phyloP scores from a whole-genome alignment of 2,113 vertebrate species.

The Oncorhynchus nerka region DNA sequence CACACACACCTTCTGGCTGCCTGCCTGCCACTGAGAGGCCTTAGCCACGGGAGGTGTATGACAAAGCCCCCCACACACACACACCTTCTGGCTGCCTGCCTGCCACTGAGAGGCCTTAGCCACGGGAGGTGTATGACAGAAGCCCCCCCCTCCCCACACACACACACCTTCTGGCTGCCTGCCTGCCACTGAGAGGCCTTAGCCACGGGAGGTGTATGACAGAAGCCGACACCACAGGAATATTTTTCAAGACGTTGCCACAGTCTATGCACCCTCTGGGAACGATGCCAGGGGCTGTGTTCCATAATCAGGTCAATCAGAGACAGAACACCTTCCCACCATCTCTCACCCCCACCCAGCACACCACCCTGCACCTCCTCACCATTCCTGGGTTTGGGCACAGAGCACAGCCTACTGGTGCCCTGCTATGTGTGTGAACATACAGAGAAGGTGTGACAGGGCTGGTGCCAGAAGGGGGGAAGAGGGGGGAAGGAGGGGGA shows the following conservation, averaged over 20 bases:
- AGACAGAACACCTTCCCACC: slow-evolving; percentile 21
- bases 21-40: too few species aligned
- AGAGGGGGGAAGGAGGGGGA: background rate
- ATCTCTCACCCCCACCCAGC: slow-evolving; percentile 7
- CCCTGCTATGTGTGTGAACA: slow-evolving; percentile 10
- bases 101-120: too few species aligned
- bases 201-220: slow-evolving; percentile 50
- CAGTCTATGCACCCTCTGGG: slow-evolving; percentile 50
- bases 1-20: too few species aligned
- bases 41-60: too few species aligned
- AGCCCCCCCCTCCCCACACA: background rate
- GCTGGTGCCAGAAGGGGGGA: slow-evolving; percentile 7
- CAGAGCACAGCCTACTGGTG: background rate
- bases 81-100: too few species aligned
- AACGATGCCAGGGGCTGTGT: slow-evolving; percentile 53
- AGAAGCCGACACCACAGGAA: slow-evolving; percentile 60
- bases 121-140: too few species aligned
- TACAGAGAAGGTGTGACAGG: background rate
- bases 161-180: slow-evolving; percentile 19
- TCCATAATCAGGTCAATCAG: slow-evolving; percentile 65
- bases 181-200: slow-evolving; percentile 31
- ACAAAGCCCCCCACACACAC: too few species aligned
- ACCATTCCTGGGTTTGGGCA: too few species aligned
- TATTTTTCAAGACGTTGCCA: slow-evolving; percentile 55
- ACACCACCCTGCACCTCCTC: background rate